Evolutionary conservation across 2,113 vertebrate genomes (phyloP), one percentile per base, ranked within the genome.

Genomic region (Candoia aspera): DNA sequence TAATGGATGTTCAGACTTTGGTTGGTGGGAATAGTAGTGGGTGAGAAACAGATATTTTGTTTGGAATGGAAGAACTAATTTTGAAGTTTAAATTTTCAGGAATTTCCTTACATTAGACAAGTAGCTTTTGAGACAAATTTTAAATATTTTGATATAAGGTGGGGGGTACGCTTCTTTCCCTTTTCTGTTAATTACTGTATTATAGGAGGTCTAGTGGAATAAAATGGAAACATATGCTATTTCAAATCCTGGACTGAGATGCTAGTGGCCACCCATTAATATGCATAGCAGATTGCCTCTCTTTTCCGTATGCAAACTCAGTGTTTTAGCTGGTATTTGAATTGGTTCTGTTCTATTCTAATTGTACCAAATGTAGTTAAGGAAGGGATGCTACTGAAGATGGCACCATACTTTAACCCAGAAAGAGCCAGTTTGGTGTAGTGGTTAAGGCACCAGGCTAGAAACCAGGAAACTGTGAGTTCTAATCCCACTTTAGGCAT

Each of bases 151-250:
- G 86, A 68, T 86, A 37, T 86, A 68, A n/a, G 68, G 37, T 42
- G 12, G n/a, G 17, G 79, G 4, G 59, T 87, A 53, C 19, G 2
- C 6, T 2, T 0, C 0, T 68, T 91, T 42, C 59, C 68, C 90
- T 86, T 89, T 92, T 94, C 93, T 94, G 89, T 84, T 94, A 68
- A 1, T 93, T 0, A 0, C 0, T 94, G 26, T 84, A 91, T 83
- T 55, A 57, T 88, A 92, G 58, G 68, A 93, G 58, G 55, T 91
- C 87, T 90, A 92, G 85, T 92, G 91, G 59, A 94, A 91, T 95
- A 88, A 33, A 21, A 37, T 89, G 73, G 57, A 94, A 95, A 95
- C 95, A 88, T 88, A 42, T 87, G 53, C 87, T 95, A 57, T 94
- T 59, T 94, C 94, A 94, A 87, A 64, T 64, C 37, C 46, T 57